phyloP scores from a whole-genome alignment of 1,140 invertebrate genomes.

The Antheraea mylitta region DNA sequence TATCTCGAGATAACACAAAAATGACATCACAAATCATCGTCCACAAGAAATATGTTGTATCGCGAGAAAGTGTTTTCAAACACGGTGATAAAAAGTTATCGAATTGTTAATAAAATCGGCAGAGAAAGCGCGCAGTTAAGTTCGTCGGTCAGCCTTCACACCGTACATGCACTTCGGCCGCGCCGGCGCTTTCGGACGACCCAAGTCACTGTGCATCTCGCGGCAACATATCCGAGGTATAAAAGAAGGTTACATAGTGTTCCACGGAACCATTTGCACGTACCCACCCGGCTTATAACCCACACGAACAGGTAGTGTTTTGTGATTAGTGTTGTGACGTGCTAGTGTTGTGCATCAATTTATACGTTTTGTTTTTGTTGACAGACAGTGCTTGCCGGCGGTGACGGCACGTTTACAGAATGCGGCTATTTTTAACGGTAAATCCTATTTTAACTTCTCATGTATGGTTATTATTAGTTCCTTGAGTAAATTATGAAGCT shows the following conservation, averaged over 20 bases:
- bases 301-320: constrained; percentile 50
- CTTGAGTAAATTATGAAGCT: too few species aligned
- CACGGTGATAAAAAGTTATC: constrained; percentile 16
- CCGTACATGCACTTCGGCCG: constrained; percentile 21
- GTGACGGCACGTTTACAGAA: constrained; percentile 35
- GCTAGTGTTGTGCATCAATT: constrained; percentile 41
- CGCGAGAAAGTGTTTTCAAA: constrained; percentile 24
- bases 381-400: constrained; percentile 49
- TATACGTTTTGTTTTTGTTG: constrained; percentile 57
- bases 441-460: constrained; percentile 29
- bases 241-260: constrained; percentile 65
- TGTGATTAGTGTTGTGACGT: constrained; percentile 34
- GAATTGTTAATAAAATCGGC: constrained; percentile 11
- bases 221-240: constrained; percentile 70
- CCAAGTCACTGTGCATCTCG: constrained; percentile 54
- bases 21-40: not conserved
- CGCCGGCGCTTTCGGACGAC: constrained; percentile 49
- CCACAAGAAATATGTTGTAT: not conserved
- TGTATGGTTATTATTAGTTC: too few species aligned
- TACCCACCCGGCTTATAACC: constrained; percentile 36
- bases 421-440: constrained; percentile 65
- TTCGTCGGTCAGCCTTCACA: constrained; percentile 36
- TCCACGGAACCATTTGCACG: constrained; percentile 62
- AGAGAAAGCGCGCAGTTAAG: constrained; percentile 52
- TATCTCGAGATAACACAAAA: not conserved